Conservation (phyloP, 2,888 invertebrate species). For the Philereme vetulata region DNA sequence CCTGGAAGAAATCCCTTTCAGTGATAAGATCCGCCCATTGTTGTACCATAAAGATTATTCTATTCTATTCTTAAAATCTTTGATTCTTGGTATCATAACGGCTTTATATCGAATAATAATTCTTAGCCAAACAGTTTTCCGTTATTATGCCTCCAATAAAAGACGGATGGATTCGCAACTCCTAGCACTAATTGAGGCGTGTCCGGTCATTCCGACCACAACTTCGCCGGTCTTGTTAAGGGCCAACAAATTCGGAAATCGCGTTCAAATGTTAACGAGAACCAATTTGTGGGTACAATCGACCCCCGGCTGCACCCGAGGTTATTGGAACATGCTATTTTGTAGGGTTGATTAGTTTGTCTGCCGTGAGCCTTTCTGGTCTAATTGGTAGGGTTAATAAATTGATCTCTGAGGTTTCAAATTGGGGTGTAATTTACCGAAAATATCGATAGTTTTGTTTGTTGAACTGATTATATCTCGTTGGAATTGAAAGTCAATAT, state of each 20-base stretch:
- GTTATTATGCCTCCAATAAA: constrained; percentile 41
- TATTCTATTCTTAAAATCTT: too few species aligned
- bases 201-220: constrained; percentile 72
- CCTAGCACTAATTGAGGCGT: constrained; percentile 73
- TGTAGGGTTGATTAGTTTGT: constrained; percentile 68
- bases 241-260: constrained; percentile 76
- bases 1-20: too few species aligned
- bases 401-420: constrained; percentile 25
- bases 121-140: constrained; percentile 18
- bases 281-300: constrained; percentile 67
- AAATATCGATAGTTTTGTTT: constrained; percentile 16
- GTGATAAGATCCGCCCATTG: too few species aligned
- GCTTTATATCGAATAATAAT: neutral
- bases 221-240: constrained; percentile 73
- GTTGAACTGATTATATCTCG: neutral
- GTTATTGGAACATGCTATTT: constrained; percentile 59
- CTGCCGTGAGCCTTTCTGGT: constrained; percentile 39
- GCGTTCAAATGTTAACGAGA: constrained; percentile 78
- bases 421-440: constrained; percentile 15
- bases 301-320: constrained; percentile 35
- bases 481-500: neutral
- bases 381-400: constrained; percentile 38
- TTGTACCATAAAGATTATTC: too few species aligned
- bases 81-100: neutral
- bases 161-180: constrained; percentile 48